A percentile compares a stretch with the other conserved stretches of the same genome.
Evolutionary conservation across 2,113 vertebrate species (phyloP).

Genomic region (Marcusenius ussheri): DNA sequence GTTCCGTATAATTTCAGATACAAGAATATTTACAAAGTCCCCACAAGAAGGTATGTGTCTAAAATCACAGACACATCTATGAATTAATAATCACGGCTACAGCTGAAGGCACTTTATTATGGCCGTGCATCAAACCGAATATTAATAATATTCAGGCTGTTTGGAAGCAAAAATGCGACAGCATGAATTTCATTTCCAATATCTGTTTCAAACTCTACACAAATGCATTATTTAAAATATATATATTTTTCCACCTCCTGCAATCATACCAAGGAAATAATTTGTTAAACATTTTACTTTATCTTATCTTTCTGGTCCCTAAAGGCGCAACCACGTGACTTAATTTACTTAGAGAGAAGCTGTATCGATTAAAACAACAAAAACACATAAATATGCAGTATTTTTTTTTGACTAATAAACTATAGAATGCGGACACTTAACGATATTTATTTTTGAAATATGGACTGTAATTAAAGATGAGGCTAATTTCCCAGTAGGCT

Average conservation of each 20-base stretch:
- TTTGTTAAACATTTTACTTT: conserved; percentile 56
- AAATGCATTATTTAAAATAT: conserved; percentile 7
- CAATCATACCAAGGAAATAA: conserved; percentile 48
- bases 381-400: conserved; percentile 35
- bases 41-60: not conserved
- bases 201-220: not conserved
- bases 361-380: conserved; percentile 54
- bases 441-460: not conserved
- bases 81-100: not conserved
- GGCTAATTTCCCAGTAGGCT: not conserved
- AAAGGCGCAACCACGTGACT: conserved; percentile 51
- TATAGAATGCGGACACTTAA: conserved; percentile 27
- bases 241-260: conserved; percentile 34
- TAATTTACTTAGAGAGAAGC: conserved; percentile 53
- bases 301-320: conserved; percentile 51
- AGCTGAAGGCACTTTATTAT: not conserved
- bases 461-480: not conserved
- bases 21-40: not conserved
- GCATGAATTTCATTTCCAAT: not conserved
- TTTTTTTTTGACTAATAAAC: conserved; percentile 47
- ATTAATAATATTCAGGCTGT: not conserved
- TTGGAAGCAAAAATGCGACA: not conserved
- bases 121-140: not conserved
- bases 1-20: not conserved
- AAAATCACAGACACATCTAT: conserved; percentile 6